These are phyloP conservation scores for Adoxophyes honmai DNA, from an alignment of 1,140 invertebrate genomes.

Conservation along the genomic window DNA sequence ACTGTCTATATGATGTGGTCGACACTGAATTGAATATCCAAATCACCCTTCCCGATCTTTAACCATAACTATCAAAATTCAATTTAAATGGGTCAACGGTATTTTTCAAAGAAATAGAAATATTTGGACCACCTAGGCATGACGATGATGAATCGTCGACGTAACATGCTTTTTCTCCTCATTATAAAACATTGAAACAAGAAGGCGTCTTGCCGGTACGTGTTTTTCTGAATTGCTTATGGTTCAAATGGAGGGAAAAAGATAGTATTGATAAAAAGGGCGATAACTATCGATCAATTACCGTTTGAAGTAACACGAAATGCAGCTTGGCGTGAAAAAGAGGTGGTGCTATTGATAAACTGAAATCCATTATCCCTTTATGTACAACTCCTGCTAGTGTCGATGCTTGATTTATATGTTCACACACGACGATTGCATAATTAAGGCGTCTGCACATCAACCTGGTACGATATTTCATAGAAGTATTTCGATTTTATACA, in stretches of 20 bases:
- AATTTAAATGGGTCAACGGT: neutral
- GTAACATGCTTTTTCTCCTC: neutral
- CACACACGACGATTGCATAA: constrained; percentile 46
- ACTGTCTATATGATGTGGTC: neutral
- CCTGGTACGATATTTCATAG: constrained; percentile 49
- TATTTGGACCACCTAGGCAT: constrained; percentile 11
- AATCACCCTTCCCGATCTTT: neutral
- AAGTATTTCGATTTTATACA: constrained; percentile 61
- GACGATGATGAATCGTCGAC: constrained; percentile 9
- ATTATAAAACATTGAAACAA: constrained; percentile 5
- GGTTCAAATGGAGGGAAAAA: constrained; percentile 5
- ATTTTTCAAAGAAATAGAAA: neutral
- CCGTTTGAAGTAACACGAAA: neutral
- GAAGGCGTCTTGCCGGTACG: neutral
- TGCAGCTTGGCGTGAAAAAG: constrained; percentile 18
- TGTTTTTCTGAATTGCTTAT: neutral
- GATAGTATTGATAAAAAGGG: neutral
- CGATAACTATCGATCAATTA: constrained; percentile 12
- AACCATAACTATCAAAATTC: neutral
- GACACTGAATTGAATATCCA: neutral
- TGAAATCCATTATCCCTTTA: constrained; percentile 35
- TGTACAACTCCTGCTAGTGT: constrained; percentile 17
- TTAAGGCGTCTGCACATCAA: constrained; percentile 46
- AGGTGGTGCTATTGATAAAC: constrained; percentile 24
- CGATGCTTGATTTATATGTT: constrained; percentile 40